Evolutionary conservation across 23 tunicate species (phyloP), one percentile per base, ranked within the genome.

Genomic region (Ascidia mentula): DNA sequence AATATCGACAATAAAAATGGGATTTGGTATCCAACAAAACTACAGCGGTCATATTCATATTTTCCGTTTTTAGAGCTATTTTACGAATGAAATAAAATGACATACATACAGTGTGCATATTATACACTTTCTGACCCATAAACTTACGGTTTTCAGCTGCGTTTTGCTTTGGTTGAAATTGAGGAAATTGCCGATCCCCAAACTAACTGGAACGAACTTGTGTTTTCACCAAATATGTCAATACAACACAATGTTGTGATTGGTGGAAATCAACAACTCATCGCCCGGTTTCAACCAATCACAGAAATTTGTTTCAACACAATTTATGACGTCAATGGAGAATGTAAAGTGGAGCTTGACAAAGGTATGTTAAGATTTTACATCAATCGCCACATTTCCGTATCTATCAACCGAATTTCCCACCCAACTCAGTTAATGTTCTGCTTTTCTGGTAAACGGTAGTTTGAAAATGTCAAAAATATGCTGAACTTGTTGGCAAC

Each of bases 91-190:
- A 53, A 9, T 9, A 9, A 53, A 20, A 5, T 26, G 13, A 5
- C 65, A 53, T 26, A 53, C 65, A n/a, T n/a, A n/a, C n/a, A n/a
- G n/a, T n/a, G n/a, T n/a, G n/a, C n/a, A n/a, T n/a, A n/a, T n/a
- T n/a, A n/a, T n/a, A n/a, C n/a, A n/a, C n/a, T n/a, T n/a, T n/a
- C n/a, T n/a, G n/a, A n/a, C n/a, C n/a, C n/a, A n/a, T n/a, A n/a
- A n/a, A n/a, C n/a, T n/a, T n/a, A n/a, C n/a, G n/a, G 65, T 53
- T 53, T 53, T 53, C 24, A 53, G 65, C 65, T 53, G 22, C 65
- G 13, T 1, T 9, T 5, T 6, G 7, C 12, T 20, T 20, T 20
- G 24, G 13, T 3, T 5, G 13, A 53, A 28, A 5, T 53, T 9
- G 13, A 9, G 1, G 1, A 26, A 9, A 9, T 5, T 1, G 65